Evolutionary conservation across 2,888 invertebrate species (phyloP).

Genomic region (Nysson spinosus): DNA sequence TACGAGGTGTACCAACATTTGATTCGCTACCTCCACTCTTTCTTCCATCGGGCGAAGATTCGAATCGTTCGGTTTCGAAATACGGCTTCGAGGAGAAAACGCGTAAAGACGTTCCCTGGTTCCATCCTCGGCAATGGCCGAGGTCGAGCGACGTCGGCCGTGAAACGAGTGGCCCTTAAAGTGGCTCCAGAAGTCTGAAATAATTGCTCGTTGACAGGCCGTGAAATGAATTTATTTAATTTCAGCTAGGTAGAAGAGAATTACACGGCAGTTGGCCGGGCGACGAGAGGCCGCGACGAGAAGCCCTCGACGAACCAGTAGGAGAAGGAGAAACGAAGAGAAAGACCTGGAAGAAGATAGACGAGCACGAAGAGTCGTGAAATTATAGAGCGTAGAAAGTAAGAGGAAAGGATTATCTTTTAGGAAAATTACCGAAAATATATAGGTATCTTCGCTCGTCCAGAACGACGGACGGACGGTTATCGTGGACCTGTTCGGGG

Average conservation of each 20-base stretch:
- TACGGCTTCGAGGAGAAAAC: too few relatives aligned
- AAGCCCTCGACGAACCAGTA: constrained; percentile 36
- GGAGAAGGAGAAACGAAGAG: constrained; percentile 32
- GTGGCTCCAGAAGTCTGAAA: constrained; percentile 74
- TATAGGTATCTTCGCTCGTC: too few relatives aligned
- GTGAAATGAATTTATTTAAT: constrained; percentile 78
- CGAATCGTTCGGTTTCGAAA: too few relatives aligned
- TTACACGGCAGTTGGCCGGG: constrained; percentile 76
- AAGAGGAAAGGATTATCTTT: too few relatives aligned
- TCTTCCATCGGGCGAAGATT: too few relatives aligned
- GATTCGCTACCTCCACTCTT: too few relatives aligned
- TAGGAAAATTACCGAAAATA: too few relatives aligned
- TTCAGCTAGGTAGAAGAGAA: constrained; percentile 76
- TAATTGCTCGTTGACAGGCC: constrained; percentile 78
- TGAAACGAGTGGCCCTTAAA: constrained; percentile 70
- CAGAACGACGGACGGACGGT: neutral
- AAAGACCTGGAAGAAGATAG: constrained; percentile 12
- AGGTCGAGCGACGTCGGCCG: constrained; percentile 70
- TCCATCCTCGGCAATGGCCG: constrained; percentile 48
- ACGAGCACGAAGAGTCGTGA: neutral
- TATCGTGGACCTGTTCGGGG: too few relatives aligned
- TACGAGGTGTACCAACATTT: neutral
- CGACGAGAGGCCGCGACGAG: constrained; percentile 69
- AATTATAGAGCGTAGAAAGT: too few relatives aligned
- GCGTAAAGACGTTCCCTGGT: constrained; percentile 42